Base-by-base conservation (phyloP, 2,797 vertebrate species). In the Chelmon rostratus region DNA sequence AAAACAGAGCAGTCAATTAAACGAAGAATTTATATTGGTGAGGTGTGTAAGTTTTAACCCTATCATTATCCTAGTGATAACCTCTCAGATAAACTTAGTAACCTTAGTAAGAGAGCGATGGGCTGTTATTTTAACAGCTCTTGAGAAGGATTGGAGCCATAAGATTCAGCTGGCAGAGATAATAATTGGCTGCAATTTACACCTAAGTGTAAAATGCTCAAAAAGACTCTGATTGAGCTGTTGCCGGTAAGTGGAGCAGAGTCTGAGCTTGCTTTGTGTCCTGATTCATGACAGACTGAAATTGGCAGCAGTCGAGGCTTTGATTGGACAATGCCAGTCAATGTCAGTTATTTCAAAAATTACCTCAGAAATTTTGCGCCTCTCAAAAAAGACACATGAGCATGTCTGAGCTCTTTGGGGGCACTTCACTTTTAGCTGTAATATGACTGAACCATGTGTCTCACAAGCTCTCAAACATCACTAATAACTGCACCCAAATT, bases 401-500 rank as follows among this genome's bases (percentile, higher is more conserved):
- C 8, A 35, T 11, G 4, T 52, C 16, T 42, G 5, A 28, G 11
- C 35, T 62, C 66, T 58, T 68, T 61, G 16, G 28, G 62, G 28
- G 74, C 25, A 19, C 28, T 8, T 25, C 6, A 15, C 16, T 68
- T 54, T 78, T 66, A 33, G 73, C 71, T 65, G 15, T 59, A 50
- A 68, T 49, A 13, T 49, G 8, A 47, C 8, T 35, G 28, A 57
- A 56, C 50, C 5, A 5, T 5, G 3, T 63, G n/a, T 37, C 6
- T 9, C 8, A 23, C 3, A 11, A 21, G 38, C 49, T 47, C 16
- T 33, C 23, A 44, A 49, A n/a, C 44, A 2, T 10, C 52, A 3
- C 50, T 85, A 85, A 85, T 10, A 8, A 6, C 54, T 53, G 38
- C 53, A 64, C 71, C 63, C 40, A 61, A 0, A 87, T 88, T 84